phyloP scores from a whole-genome alignment of 2,888 invertebrate genomes.

The Leucophenga montana region DNA sequence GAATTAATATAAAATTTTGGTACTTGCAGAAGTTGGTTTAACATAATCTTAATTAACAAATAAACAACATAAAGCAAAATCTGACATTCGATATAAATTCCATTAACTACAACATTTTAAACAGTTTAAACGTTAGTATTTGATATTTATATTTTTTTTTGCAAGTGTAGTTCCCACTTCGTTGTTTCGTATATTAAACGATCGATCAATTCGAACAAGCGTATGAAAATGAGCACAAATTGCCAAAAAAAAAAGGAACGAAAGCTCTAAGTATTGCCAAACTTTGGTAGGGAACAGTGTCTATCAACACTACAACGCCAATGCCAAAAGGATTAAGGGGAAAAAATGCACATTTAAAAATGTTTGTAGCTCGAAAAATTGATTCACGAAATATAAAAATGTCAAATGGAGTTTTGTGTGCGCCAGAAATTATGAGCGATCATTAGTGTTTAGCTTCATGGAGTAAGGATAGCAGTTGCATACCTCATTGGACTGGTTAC shows the following conservation, averaged over 20 bases:
- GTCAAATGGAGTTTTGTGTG: constrained; percentile 66
- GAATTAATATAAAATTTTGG: too few relatives aligned
- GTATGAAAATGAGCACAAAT: constrained; percentile 48
- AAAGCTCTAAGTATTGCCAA: not conserved
- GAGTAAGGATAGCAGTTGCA: constrained; percentile 54
- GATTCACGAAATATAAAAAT: constrained; percentile 61
- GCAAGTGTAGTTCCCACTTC: not conserved
- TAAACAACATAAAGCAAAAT: too few relatives aligned
- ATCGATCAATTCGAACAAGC: constrained; percentile 64
- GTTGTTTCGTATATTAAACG: constrained; percentile 60
- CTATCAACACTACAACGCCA: constrained; percentile 19
- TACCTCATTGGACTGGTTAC: constrained; percentile 13
- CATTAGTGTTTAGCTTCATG: constrained; percentile 62
- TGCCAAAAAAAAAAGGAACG: not conserved
- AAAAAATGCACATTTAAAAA: not conserved
- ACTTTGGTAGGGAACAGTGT: not conserved
- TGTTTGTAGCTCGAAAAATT: not conserved
- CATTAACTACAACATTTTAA: too few relatives aligned
- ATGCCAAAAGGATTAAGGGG: not conserved
- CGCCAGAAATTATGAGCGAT: constrained; percentile 67
- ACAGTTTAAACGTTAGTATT: too few relatives aligned
- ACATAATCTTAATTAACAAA: too few relatives aligned
- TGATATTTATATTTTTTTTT: not conserved
- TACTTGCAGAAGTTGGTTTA: too few relatives aligned
- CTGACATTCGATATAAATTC: too few relatives aligned